phyloP scores from a whole-genome alignment of 2,797 vertebrate species.

The Chrysolophus pictus region DNA sequence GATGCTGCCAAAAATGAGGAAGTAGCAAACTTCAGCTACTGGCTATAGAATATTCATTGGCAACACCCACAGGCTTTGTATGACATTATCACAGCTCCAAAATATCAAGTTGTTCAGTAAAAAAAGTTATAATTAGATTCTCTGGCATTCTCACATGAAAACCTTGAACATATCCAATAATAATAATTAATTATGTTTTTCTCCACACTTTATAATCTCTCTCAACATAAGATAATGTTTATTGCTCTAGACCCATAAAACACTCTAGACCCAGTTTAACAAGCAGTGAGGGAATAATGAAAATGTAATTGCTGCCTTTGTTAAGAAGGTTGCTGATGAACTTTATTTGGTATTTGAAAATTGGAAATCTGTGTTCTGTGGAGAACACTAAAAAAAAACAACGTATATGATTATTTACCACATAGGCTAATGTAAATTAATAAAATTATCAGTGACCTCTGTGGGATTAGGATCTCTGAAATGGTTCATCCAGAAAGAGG shows the following conservation, averaged over 20 bases:
- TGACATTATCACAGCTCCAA: not conserved
- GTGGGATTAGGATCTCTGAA: not conserved
- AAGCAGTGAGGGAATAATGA: conserved; percentile 49
- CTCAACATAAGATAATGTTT: conserved; percentile 45
- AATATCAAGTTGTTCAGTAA: not conserved
- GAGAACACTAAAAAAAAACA: not conserved
- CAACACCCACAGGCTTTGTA: not conserved
- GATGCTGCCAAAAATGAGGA: not conserved
- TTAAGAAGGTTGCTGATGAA: conserved; percentile 26
- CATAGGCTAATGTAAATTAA: not conserved
- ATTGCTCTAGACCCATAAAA: conserved; percentile 47
- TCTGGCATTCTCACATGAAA: conserved; percentile 11
- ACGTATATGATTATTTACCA: not conserved
- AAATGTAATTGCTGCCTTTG: conserved; percentile 42
- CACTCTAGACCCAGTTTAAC: conserved; percentile 3
- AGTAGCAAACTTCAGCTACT: not conserved
- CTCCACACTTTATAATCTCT: conserved; percentile 29
- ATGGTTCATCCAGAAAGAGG: not conserved
- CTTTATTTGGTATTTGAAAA: conserved; percentile 31
- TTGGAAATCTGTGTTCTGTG: not conserved
- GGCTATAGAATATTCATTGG: not conserved
- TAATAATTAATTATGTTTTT: conserved; percentile 33
- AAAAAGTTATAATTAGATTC: not conserved
- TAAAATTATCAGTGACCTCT: not conserved
- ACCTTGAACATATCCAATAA: conserved; percentile 11